These are phyloP conservation scores for Anastrepha obliqua DNA, from an alignment of 1,140 invertebrate species.

Conservation along the genomic window DNA sequence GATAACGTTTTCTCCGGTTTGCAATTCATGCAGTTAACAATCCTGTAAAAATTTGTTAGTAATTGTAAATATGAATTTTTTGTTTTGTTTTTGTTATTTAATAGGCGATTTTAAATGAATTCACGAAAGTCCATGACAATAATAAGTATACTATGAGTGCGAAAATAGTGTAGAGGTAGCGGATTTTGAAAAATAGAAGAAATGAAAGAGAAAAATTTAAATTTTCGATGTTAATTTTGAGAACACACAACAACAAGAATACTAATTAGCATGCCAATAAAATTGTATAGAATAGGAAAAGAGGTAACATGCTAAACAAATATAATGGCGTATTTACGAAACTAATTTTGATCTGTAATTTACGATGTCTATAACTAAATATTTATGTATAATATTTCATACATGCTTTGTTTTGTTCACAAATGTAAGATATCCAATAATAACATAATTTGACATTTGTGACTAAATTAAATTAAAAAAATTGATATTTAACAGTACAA, in stretches of 20 bases:
- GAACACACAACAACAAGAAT: background rate
- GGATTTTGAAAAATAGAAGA: conserved; percentile 1
- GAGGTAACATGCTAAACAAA: background rate
- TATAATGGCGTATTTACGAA: too few species aligned
- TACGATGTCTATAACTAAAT: too few species aligned
- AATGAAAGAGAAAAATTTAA: background rate
- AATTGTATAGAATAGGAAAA: background rate
- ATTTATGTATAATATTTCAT: too few species aligned
- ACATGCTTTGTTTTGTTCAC: too few species aligned
- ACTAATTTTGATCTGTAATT: too few species aligned
- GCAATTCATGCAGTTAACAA: conserved; percentile 75
- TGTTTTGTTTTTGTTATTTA: conserved; percentile 20
- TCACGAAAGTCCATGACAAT: conserved; percentile 21
- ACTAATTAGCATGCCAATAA: background rate
- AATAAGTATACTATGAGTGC: background rate
- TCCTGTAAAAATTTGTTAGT: conserved; percentile 67
- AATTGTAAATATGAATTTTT: conserved; percentile 8
- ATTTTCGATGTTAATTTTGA: conserved; percentile 4
- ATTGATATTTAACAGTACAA: conserved; percentile 19
- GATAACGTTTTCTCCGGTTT: conserved; percentile 73
- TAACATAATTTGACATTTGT: too few species aligned
- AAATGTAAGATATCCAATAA: background rate
- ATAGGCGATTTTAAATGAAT: background rate
- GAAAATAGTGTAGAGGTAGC: background rate
- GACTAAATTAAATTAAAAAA: background rate